phyloP scores from a whole-genome alignment of 2,888 invertebrate genomes.

The Lepidonotus clava region DNA sequence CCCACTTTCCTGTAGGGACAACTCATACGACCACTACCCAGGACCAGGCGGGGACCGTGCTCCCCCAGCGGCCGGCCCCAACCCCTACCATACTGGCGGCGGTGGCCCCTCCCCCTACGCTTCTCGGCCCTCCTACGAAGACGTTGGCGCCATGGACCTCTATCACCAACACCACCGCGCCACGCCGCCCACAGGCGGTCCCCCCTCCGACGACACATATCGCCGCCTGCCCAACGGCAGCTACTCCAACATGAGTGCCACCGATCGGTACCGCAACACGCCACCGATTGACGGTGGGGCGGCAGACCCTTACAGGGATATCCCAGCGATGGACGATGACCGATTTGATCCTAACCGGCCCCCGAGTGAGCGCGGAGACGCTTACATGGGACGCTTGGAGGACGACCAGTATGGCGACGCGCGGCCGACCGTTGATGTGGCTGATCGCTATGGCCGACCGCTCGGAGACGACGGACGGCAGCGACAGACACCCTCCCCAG shows the following conservation, averaged over 20 bases:
- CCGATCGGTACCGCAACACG: conserved; percentile 48
- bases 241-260: conserved; percentile 29
- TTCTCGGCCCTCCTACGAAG: not conserved
- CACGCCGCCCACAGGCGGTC: not conserved
- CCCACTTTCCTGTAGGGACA: not conserved
- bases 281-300: conserved; percentile 49
- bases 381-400: not conserved
- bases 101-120: conserved; percentile 12
- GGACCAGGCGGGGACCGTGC: conserved; percentile 27
- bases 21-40: conserved; percentile 32
- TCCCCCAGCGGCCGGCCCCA: not conserved
- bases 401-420: conserved; percentile 55
- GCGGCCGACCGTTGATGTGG: not conserved
- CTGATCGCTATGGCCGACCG: conserved; percentile 26
- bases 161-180: not conserved
- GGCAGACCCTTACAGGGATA: conserved; percentile 41
- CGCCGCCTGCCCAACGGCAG: conserved; percentile 39
- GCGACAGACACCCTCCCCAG: conserved; percentile 63
- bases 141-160: conserved; percentile 32
- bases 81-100: conserved; percentile 20
- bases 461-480: not conserved
- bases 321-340: conserved; percentile 52
- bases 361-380: conserved; percentile 25
- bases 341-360: conserved; percentile 49
- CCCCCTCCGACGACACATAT: not conserved